These are phyloP conservation scores for Plemyria rubiginata DNA, from an alignment of 2,888 invertebrate species.

Conservation along the genomic window DNA sequence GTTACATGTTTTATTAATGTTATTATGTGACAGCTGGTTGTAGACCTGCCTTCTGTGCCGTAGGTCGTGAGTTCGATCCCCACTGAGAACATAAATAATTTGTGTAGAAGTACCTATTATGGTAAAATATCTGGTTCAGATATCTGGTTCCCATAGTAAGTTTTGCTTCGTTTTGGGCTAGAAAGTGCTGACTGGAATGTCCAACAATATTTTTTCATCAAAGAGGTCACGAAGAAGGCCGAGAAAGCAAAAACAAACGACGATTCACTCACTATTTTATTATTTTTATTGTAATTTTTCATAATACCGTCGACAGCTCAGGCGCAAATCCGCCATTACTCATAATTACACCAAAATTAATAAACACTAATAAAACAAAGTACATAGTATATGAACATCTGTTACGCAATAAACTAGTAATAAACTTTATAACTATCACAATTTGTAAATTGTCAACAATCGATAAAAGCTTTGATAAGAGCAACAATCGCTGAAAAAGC, in stretches of 20 bases:
- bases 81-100: no score
- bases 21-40: no score
- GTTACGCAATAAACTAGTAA: slow-evolving; percentile 48
- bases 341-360: slow-evolving; percentile 48
- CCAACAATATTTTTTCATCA: neutral
- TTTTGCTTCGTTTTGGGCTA: no score
- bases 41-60: no score
- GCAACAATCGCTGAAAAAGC: slow-evolving; percentile 60
- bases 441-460: slow-evolving; percentile 71
- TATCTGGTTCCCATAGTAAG: no score
- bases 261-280: slow-evolving; percentile 78
- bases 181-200: no score
- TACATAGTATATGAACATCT: slow-evolving; percentile 39
- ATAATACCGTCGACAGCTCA: slow-evolving; percentile 75
- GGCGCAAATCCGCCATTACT: slow-evolving; percentile 60
- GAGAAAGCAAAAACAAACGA: slow-evolving; percentile 45
- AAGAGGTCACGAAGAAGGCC: neutral
- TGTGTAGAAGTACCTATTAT: no score
- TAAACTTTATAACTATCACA: slow-evolving; percentile 52
- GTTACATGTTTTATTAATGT: no score
- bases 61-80: no score
- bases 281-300: slow-evolving; percentile 84
- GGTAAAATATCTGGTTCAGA: no score
- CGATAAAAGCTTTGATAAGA: slow-evolving; percentile 75
- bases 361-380: slow-evolving; percentile 36